Percentiles rank a stretch among this genome's conserved stretches.
phyloP scores from a whole-genome alignment of 2,797 vertebrate species.

The Danio choprae region DNA sequence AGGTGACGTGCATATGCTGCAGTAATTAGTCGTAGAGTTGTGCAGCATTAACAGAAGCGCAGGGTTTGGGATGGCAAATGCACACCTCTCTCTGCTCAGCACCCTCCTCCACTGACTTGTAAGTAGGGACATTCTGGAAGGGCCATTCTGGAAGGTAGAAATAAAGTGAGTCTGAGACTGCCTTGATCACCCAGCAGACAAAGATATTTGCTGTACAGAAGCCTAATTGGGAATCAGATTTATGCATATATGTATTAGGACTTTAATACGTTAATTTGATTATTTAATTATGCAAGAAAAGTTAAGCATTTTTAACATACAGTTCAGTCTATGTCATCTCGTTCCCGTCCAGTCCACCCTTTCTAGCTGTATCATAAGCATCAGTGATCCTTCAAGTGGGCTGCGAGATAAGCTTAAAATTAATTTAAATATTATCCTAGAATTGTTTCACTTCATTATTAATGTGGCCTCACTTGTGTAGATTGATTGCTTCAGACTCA shows the following conservation, averaged over 20 bases:
- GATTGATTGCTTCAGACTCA: no score
- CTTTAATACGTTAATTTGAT: no score
- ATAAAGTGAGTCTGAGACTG: constrained; percentile 21
- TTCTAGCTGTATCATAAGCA: no score
- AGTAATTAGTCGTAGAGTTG: constrained; percentile 73
- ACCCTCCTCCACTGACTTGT: constrained; percentile 27
- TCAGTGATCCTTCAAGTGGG: no score
- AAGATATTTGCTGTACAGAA: constrained; percentile 21
- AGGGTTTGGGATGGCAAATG: constrained; percentile 48
- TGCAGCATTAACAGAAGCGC: constrained; percentile 61
- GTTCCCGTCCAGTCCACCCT: no score
- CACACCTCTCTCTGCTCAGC: constrained; percentile 49
- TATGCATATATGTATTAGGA: constrained; percentile 11
- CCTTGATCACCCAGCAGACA: constrained; percentile 40
- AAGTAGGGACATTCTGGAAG: constrained; percentile 17
- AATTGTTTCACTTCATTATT: no score
- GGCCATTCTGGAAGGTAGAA: neutral
- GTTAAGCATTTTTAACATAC: neutral
- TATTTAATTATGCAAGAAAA: no score
- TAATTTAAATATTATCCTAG: no score
- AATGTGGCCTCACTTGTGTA: no score
- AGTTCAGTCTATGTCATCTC: no score
- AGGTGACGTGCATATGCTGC: constrained; percentile 72
- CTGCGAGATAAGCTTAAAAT: no score
- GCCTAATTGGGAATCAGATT: constrained; percentile 56